Percentiles rank a stretch among this genome's conserved stretches.
Conservation (phyloP, 2,113 vertebrate genomes). For the Dipodomys merriami region DNA sequence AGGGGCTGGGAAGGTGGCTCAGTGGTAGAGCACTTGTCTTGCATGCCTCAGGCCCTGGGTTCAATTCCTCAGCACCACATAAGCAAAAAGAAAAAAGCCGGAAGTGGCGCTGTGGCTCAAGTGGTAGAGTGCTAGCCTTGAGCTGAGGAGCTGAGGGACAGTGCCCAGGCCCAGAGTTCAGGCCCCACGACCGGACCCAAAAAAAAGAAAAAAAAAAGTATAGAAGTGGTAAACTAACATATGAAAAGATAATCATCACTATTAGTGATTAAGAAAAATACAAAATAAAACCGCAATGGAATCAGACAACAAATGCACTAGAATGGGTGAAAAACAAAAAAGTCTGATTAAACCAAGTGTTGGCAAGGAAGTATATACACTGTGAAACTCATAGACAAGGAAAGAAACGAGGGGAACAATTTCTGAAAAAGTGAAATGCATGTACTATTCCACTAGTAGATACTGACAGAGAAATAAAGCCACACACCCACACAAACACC, state of each 20-base stretch:
- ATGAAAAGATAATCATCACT: neutral
- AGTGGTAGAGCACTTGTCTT: too few species aligned
- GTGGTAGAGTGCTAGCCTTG: too few species aligned
- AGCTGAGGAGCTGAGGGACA: too few species aligned
- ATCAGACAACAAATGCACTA: too few species aligned
- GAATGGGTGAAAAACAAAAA: neutral
- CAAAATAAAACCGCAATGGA: constrained; percentile 1
- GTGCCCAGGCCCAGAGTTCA: too few species aligned
- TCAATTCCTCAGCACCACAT: too few species aligned
- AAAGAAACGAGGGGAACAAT: neutral
- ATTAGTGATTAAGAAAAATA: neutral
- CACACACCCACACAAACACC: neutral
- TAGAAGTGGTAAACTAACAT: neutral
- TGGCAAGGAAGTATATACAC: neutral
- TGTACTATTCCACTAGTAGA: neutral
- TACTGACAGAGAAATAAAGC: neutral
- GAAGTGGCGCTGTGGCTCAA: too few species aligned
- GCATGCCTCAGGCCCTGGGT: too few species aligned
- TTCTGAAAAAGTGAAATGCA: constrained; percentile 13
- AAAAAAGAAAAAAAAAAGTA: neutral
- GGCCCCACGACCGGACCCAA: too few species aligned
- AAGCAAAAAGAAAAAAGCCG: too few species aligned
- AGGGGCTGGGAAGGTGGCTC: neutral
- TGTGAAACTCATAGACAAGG: neutral
- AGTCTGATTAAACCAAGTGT: neutral